Evolutionary conservation across 2,113 vertebrate genomes (phyloP), one percentile per base, ranked within the genome.

Genomic region (Anser brachyrhynchus): DNA sequence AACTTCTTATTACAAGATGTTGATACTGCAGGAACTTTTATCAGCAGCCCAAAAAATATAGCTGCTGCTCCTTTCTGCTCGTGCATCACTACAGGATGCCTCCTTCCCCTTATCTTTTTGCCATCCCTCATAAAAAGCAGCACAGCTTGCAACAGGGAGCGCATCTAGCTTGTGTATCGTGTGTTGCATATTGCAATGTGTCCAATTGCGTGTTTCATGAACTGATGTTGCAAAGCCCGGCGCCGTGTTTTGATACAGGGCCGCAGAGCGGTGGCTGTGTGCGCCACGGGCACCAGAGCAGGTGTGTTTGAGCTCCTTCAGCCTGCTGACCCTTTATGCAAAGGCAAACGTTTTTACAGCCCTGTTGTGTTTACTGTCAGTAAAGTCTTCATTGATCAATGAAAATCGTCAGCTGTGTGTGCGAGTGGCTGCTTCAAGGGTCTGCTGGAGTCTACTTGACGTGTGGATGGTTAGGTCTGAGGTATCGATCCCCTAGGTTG

Each of bases 401-500:
- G 84, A 74, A 91, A 95, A 71, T 39, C 58, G 57, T 93, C 84
- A 73, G 84, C 33, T 22, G 35, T 71, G 69, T n/a, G 46, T 28
- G 44, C n/a, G 65, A 6, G 39, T 59, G 85, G 49, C 44, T 90
- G 84, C 80, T 93, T 94, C 2, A 0, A 94, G 90, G 74, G 74
- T 28, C 73, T 94, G 80, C 67, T 92, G 59, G 80, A 82, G 66
- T 43, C 89, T 92, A 52, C 92, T 95, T 92, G 92, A 87, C 66
- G 26, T 70, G 79, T 88, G 84, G 51, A 52, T 93, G 94, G 89
- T 64, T 94, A 88, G 92, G 84, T 93, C 92, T 79, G 18, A 77
- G 78, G 78, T 89, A 94, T 94, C 89, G 96, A 96, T 95, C 96
- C 87, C 81, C 25, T 4, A 14, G 89, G 81, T 70, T 93, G 95